Base-by-base conservation (phyloP, 2,113 vertebrate genomes). In the Dermatemys mawii region DNA sequence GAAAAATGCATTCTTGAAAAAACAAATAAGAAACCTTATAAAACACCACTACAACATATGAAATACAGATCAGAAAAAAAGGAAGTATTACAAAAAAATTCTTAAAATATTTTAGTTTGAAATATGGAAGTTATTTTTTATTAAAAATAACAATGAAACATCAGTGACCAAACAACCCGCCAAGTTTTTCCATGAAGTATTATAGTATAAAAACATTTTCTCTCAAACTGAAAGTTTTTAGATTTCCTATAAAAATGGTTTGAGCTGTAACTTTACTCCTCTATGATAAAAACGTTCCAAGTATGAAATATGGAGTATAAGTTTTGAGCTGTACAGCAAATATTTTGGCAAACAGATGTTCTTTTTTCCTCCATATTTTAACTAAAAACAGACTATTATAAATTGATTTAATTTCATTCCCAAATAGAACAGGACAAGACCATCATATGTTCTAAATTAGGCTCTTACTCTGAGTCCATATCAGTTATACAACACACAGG, bases 401-500 rank as follows among this genome's bases (percentile, higher is more conserved):
- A 98, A 98, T 97, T 53, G 97, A 98, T 98, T 98, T 97, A 97
- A 98, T 98, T 98, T 98, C 91, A 97, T 98, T 98, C 98, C 98
- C 82, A 96, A 98, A 98, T 95, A 93, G 97, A 98, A 97, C 96
- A 97, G 97, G 98, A 98, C 98, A 98, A 97, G 98, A 97, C 97
- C 97, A 96, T 98, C 98, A 98, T 97, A 97, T 99, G 98, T 98
- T 98, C 98, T 93, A 97, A 98, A 98, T 99, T 98, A 99, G 97
- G 95, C 97, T 98, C 98, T 93, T 98, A 98, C 97, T 98, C 96
- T 97, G 98, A 98, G 98, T 98, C 98, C 97, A 94, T 98, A 98
- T 98, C 98, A 98, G 98, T 99, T 99, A 98, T 98, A 97, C 97
- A 98, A 98, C 98, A 98, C 98, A 98, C 98, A 98, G 98, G 97